These are phyloP conservation scores for Papilio elwesi DNA, from an alignment of 2,888 invertebrate genomes.

Conservation along the genomic window DNA sequence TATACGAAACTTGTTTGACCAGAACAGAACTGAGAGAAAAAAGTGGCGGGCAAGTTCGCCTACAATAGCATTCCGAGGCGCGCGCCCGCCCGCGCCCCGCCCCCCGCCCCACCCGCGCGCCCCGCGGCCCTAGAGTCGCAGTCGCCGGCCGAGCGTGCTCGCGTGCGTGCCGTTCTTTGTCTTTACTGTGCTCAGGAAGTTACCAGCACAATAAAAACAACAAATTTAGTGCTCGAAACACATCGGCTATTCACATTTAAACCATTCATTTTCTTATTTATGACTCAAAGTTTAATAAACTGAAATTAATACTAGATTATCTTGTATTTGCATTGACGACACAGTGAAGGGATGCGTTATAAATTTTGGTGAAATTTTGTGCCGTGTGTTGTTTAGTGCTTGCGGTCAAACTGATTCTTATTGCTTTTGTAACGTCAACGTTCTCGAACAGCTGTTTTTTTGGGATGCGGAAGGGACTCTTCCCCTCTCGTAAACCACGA, in stretches of 20 bases:
- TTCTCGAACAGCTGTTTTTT: constrained; percentile 75
- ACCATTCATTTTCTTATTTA: background rate
- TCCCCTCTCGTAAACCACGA: constrained; percentile 25
- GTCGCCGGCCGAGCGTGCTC: constrained; percentile 71
- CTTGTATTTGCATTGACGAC: constrained; percentile 45
- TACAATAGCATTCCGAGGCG: constrained; percentile 81
- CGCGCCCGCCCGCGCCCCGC: constrained; percentile 67
- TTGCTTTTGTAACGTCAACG: constrained; percentile 73
- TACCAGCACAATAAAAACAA: constrained; percentile 59
- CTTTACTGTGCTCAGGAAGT: constrained; percentile 56
- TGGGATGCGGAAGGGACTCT: constrained; percentile 62
- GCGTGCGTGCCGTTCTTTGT: constrained; percentile 57
- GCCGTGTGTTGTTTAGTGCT: constrained; percentile 62
- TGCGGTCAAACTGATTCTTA: constrained; percentile 64
- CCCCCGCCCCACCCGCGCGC: constrained; percentile 59
- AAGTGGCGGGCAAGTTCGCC: constrained; percentile 83
- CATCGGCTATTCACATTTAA: constrained; percentile 29
- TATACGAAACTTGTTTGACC: constrained; percentile 84
- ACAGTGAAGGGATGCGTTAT: constrained; percentile 54
- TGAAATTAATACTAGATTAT: background rate
- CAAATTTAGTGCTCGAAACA: constrained; percentile 50
- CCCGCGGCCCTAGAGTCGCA: constrained; percentile 49
- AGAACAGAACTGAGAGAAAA: constrained; percentile 80
- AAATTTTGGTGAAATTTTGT: constrained; percentile 66
- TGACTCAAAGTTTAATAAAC: background rate